Evolutionary conservation across 2,113 vertebrate species (phyloP).

Genomic region (Chinchilla lanigera): DNA sequence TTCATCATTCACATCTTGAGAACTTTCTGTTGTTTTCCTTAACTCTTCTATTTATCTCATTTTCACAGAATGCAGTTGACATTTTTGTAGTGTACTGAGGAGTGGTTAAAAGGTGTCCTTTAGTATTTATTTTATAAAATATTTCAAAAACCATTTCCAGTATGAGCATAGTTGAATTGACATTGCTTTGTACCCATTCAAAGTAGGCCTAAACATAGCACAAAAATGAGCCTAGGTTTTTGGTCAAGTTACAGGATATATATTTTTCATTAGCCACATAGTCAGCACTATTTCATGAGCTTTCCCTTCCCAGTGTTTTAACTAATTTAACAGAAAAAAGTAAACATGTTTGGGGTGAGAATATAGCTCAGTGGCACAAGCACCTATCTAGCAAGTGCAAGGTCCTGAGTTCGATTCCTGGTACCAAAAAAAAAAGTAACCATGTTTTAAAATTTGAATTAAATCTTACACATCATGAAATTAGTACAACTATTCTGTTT

Average conservation of each 20-base stretch:
- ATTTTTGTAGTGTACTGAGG: not conserved
- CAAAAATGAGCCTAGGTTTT: not conserved
- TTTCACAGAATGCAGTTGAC: not conserved
- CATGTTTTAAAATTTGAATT: not conserved
- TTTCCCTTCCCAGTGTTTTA: not conserved
- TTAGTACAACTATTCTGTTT: not conserved
- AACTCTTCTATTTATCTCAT: not conserved
- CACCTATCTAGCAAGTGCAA: too few species aligned
- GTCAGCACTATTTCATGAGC: not conserved
- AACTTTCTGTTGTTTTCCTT: not conserved
- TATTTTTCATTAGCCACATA: not conserved
- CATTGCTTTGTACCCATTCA: not conserved
- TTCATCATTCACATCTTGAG: not conserved
- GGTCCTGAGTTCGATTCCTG: too few species aligned
- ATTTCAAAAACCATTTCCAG: not conserved
- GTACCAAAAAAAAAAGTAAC: conserved; percentile 3
- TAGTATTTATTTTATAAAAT: not conserved
- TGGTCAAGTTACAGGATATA: not conserved
- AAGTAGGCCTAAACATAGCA: not conserved
- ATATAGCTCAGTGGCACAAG: too few species aligned
- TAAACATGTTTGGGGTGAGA: not conserved
- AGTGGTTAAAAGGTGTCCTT: not conserved
- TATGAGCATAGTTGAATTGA: not conserved
- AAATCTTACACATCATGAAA: not conserved
- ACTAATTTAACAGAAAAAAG: not conserved